These are phyloP conservation scores for Hemistola chrysoprasaria DNA, from an alignment of 2,888 invertebrate species.

Conservation along the genomic window DNA sequence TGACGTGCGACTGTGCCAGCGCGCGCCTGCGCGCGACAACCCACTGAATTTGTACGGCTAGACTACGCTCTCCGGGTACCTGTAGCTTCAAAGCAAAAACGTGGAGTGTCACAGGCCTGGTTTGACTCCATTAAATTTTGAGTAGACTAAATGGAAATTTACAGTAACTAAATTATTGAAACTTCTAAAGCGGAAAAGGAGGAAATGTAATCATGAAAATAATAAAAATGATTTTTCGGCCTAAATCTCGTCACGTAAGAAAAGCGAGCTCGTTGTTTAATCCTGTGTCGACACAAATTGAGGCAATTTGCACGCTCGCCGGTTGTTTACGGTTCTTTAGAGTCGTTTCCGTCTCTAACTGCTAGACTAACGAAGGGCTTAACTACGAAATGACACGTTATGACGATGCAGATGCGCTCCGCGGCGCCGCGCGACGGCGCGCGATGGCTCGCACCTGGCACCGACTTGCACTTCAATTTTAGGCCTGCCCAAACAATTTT, in stretches of 20 bases:
- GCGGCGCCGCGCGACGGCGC: too few relatives aligned
- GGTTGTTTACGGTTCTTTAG: slow-evolving; percentile 17
- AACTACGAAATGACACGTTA: slow-evolving; percentile 24
- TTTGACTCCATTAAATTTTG: slow-evolving; percentile 6
- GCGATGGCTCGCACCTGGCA: slow-evolving; percentile 26
- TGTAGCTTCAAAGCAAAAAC: too few relatives aligned
- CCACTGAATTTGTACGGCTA: too few relatives aligned
- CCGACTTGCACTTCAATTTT: slow-evolving; percentile 25
- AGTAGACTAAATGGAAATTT: too few relatives aligned
- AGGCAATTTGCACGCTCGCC: slow-evolving; percentile 24
- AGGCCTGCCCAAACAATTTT: slow-evolving; percentile 10
- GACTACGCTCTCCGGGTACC: too few relatives aligned
- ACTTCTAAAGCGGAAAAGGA: slow-evolving; percentile 9
- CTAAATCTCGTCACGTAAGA: slow-evolving; percentile 17
- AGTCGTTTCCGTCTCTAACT: slow-evolving; percentile 20
- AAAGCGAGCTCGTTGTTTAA: slow-evolving; percentile 21
- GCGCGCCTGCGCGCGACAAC: too few relatives aligned
- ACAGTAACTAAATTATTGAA: slow-evolving; percentile 1
- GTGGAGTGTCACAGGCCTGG: neutral
- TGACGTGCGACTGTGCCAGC: too few relatives aligned
- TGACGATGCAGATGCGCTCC: slow-evolving; percentile 20
- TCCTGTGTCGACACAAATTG: slow-evolving; percentile 26
- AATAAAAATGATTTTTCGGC: slow-evolving; percentile 13
- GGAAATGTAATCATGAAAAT: slow-evolving; percentile 17
- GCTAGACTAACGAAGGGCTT: slow-evolving; percentile 12